Conservation (phyloP, 2,797 vertebrate species). For the Clarias platycephalus region DNA sequence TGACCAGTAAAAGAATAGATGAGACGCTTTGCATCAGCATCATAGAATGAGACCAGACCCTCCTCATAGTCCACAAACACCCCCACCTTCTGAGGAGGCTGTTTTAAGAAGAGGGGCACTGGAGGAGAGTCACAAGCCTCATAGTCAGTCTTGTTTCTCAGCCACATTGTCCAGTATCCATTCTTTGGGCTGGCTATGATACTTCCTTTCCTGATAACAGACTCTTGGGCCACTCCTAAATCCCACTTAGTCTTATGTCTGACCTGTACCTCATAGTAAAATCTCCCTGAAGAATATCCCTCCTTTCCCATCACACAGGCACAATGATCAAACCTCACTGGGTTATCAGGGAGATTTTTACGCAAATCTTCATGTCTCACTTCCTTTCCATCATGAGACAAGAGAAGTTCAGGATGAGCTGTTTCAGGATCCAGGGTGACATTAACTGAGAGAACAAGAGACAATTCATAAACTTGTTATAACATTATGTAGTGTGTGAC, state of each 20-base stretch:
- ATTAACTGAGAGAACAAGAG: no score
- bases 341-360: not conserved
- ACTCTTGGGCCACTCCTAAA: constrained; percentile 33
- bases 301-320: not conserved
- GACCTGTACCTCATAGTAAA: constrained; percentile 41
- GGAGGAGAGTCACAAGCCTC: constrained; percentile 1
- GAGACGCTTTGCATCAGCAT: constrained; percentile 19
- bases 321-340: not conserved
- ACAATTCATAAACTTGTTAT: no score
- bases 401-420: not conserved
- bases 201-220: constrained; percentile 18
- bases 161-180: constrained; percentile 47
- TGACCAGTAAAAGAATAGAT: constrained; percentile 24
- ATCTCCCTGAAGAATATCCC: constrained; percentile 16
- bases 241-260: constrained; percentile 22
- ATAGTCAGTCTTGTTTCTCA: constrained; percentile 44
- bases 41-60: constrained; percentile 35
- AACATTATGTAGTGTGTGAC: no score
- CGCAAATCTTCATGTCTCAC: not conserved
- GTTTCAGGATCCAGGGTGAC: not conserved
- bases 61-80: constrained; percentile 33
- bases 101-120: constrained; percentile 16
- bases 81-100: not conserved
- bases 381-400: no score
- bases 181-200: not conserved